Conservation (phyloP, 2,888 invertebrate genomes). For the Xestia sexstrigata region DNA sequence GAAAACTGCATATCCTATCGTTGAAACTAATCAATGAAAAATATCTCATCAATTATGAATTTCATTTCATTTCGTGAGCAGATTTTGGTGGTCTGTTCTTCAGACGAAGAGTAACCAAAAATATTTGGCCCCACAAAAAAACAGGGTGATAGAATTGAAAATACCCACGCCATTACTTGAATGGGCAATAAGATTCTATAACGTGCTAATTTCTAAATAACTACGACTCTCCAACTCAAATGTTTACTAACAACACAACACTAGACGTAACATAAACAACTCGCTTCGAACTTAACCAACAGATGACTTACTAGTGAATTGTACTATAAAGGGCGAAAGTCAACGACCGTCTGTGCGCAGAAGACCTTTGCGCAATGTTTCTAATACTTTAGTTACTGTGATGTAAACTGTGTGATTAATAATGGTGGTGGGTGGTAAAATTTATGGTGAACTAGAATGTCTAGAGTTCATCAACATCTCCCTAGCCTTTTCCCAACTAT, state of each 20-base stretch:
- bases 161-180: background rate
- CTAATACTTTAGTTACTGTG: slow-evolving; percentile 5
- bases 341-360: slow-evolving; percentile 49
- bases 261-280: slow-evolving; percentile 34
- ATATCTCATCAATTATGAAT: background rate
- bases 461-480: background rate
- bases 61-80: background rate
- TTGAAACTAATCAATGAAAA: background rate
- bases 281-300: slow-evolving; percentile 5
- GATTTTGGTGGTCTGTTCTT: background rate
- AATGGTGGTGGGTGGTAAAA: background rate
- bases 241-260: slow-evolving; percentile 6
- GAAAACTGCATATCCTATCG: too few species aligned
- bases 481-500: background rate
- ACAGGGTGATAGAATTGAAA: background rate
- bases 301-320: slow-evolving; percentile 40
- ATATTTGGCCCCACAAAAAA: background rate
- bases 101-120: background rate
- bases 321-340: slow-evolving; percentile 45
- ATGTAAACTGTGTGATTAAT: background rate
- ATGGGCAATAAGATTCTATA: background rate
- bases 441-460: background rate
- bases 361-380: slow-evolving; percentile 26
- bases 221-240: background rate
- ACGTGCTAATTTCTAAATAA: background rate